phyloP scores from a whole-genome alignment of 2,797 vertebrate genomes.

The Crenichthys baileyi region DNA sequence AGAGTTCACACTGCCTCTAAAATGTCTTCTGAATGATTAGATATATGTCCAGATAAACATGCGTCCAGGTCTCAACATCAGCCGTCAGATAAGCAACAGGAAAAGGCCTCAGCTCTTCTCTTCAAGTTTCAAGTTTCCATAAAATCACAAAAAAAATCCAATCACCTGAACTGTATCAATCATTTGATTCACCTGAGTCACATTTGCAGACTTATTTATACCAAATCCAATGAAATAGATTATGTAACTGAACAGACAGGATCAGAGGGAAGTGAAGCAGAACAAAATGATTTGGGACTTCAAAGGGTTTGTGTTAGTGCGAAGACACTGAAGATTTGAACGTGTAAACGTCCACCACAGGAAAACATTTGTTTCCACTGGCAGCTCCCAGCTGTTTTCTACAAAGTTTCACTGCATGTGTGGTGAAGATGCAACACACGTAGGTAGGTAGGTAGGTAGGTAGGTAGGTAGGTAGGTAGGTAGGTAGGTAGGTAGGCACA shows the following conservation, averaged over 20 bases:
- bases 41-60: background rate
- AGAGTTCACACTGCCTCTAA: background rate
- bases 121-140: background rate
- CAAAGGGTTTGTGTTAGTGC: background rate
- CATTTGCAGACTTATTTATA: background rate
- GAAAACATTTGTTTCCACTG: background rate
- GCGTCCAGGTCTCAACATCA: background rate
- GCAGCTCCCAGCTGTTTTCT: no score
- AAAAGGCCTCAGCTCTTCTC: background rate
- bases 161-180: background rate
- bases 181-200: background rate
- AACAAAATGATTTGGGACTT: constrained; percentile 7
- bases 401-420: no score
- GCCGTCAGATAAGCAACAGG: background rate
- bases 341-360: background rate
- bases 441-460: background rate
- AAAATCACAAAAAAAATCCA: background rate
- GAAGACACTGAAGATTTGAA: background rate
- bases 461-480: no score
- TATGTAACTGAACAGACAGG: constrained; percentile 1
- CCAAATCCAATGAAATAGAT: background rate
- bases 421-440: no score
- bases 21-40: background rate
- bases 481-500: no score
- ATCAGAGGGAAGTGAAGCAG: background rate